A percentile compares a stretch with the other conserved stretches of the same genome.
Conservation (phyloP, 2,888 invertebrate genomes). For the Conops quadrifasciatus region DNA sequence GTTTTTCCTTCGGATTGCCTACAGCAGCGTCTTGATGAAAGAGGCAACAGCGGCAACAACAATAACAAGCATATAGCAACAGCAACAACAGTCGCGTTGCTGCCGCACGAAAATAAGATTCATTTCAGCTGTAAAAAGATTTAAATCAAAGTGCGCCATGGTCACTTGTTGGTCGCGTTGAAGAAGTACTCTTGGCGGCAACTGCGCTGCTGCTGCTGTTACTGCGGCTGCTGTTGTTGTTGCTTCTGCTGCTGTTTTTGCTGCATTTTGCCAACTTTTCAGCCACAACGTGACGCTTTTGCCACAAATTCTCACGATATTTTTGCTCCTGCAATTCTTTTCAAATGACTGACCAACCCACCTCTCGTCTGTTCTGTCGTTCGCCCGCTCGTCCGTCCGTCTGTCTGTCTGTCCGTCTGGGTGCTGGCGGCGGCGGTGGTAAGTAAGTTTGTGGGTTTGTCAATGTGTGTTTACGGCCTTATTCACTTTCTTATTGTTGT, state of each 20-base stretch:
- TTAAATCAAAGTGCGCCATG: slow-evolving; percentile 47
- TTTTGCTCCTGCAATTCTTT: slow-evolving; percentile 37
- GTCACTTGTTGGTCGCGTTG: slow-evolving; percentile 33
- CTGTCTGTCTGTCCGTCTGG: slow-evolving; percentile 34
- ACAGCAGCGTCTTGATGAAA: background rate
- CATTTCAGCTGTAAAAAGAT: slow-evolving; percentile 22
- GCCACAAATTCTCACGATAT: slow-evolving; percentile 36
- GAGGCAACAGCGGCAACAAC: background rate
- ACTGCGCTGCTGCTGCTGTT: background rate
- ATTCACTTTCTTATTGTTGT: slow-evolving; percentile 27
- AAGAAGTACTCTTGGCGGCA: slow-evolving; percentile 1
- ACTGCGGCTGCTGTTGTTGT: background rate
- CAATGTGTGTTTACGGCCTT: slow-evolving; percentile 27
- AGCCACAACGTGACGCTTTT: slow-evolving; percentile 30
- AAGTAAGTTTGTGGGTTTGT: no score
- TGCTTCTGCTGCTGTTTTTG: background rate
- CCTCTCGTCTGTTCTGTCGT: slow-evolving; percentile 27
- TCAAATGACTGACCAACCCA: no score
- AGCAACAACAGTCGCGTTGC: background rate
- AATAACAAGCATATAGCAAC: slow-evolving; percentile 19
- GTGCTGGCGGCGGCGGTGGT: background rate
- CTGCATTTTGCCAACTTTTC: background rate
- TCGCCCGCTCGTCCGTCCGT: background rate
- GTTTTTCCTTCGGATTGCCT: no score
- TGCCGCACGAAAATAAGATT: slow-evolving; percentile 12